Conservation (phyloP, 2,888 invertebrate genomes). For the Zhengitettix transpicula region DNA sequence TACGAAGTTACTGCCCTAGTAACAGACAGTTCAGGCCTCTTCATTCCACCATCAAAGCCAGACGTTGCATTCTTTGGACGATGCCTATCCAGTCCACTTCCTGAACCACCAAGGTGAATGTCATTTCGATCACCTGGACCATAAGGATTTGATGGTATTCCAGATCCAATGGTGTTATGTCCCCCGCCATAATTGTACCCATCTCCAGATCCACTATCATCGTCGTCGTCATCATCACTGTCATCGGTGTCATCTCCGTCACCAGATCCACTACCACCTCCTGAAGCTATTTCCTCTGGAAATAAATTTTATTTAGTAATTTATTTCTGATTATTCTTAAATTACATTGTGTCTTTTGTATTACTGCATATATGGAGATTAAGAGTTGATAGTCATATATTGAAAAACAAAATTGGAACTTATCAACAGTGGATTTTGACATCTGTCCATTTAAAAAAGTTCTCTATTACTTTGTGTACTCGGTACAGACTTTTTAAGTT, state of each 20-base stretch:
- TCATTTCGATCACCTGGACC: slow-evolving; percentile 15
- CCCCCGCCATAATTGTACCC: slow-evolving; percentile 14
- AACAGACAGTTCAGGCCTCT: slow-evolving; percentile 32
- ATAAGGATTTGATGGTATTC: slow-evolving; percentile 9
- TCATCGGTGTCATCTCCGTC: slow-evolving; percentile 36
- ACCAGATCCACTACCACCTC: slow-evolving; percentile 60
- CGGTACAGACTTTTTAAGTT: background rate
- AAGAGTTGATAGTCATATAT: background rate
- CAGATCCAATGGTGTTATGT: slow-evolving; percentile 8
- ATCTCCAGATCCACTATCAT: slow-evolving; percentile 25
- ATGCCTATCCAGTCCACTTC: background rate
- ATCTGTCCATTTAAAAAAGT: no score
- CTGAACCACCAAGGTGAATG: slow-evolving; percentile 12
- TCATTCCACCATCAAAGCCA: slow-evolving; percentile 23
- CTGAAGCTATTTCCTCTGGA: slow-evolving; percentile 34
- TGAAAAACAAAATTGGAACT: no score
- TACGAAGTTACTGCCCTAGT: slow-evolving; percentile 52
- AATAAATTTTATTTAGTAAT: slow-evolving; percentile 6
- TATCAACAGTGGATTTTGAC: no score
- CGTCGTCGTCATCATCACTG: slow-evolving; percentile 21
- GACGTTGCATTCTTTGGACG: slow-evolving; percentile 17
- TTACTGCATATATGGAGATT: background rate
- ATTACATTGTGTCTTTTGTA: background rate
- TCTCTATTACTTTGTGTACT: no score
- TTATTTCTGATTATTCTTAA: background rate